Percentiles rank a stretch among this genome's conserved stretches.
Evolutionary conservation across 1,140 invertebrate species (phyloP).

Genomic region (Carcinoscorpius rotundicauda): DNA sequence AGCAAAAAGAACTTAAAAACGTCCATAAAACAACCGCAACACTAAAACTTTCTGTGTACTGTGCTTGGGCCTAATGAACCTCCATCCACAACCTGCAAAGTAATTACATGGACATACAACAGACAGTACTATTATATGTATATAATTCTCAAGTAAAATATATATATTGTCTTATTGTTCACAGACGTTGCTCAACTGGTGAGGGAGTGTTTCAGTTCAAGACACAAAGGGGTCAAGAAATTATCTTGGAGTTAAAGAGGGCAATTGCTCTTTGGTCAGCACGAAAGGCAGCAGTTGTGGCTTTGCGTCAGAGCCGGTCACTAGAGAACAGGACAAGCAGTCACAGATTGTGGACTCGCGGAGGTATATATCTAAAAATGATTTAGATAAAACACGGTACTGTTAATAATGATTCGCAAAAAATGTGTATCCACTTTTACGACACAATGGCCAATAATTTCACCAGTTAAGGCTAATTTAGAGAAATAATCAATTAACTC

Average conservation of each 20-base stretch:
- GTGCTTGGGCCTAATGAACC: not conserved
- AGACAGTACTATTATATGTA: too few species aligned
- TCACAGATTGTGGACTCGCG: too few species aligned
- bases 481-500: not conserved
- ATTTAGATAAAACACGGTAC: too few species aligned
- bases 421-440: too few species aligned
- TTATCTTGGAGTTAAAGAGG: slow-evolving; percentile 18
- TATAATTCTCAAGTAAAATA: not conserved
- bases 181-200: slow-evolving; percentile 21
- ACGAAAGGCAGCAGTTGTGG: slow-evolving; percentile 8
- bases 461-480: too few species aligned
- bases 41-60: slow-evolving; percentile 4
- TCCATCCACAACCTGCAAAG: too few species aligned
- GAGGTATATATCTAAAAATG: too few species aligned
- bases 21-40: not conserved
- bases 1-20: too few species aligned
- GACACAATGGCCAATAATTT: too few species aligned
- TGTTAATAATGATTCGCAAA: too few species aligned
- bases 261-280: slow-evolving; percentile 15
- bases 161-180: not conserved
- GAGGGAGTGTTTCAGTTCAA: slow-evolving; percentile 23
- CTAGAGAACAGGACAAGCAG: too few species aligned
- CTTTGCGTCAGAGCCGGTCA: slow-evolving; percentile 6
- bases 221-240: slow-evolving; percentile 20
- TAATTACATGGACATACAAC: too few species aligned